Percentiles rank a stretch among this genome's conserved stretches.
Conservation (phyloP, 2,888 invertebrate genomes). For the Pyrrhia umbra region DNA sequence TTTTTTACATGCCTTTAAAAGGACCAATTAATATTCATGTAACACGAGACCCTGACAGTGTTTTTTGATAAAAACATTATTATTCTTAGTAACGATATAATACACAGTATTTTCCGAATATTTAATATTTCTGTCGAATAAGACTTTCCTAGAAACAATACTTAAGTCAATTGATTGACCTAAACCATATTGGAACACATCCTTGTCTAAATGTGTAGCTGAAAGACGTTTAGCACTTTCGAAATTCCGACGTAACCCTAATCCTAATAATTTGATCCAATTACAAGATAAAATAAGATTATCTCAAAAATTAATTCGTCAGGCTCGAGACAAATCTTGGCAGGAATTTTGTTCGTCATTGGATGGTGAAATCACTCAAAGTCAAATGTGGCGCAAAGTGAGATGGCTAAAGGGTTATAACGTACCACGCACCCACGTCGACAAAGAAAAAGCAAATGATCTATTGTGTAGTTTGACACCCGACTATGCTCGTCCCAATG, state of each 20-base stretch:
- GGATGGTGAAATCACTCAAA: neutral
- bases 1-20: neutral
- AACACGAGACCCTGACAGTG: too few species aligned
- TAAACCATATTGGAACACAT: slow-evolving; percentile 5
- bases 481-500: neutral
- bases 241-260: slow-evolving; percentile 4
- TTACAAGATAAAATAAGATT: neutral
- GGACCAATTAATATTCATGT: neutral
- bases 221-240: slow-evolving; percentile 10
- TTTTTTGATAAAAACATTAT: too few species aligned
- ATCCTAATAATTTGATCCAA: neutral
- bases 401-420: neutral
- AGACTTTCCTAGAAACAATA: neutral
- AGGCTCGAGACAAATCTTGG: neutral
- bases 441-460: neutral
- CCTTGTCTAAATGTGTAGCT: neutral
- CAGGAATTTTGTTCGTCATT: neutral
- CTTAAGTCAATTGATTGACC: neutral
- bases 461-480: neutral
- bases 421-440: neutral
- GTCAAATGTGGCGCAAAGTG: neutral
- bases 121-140: neutral
- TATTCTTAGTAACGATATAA: too few species aligned
- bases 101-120: neutral
- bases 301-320: neutral